A percentile compares a stretch with the other conserved stretches of the same genome.
phyloP scores from a whole-genome alignment of 2,113 vertebrate species.

The Acrocephalus arundinaceus region DNA sequence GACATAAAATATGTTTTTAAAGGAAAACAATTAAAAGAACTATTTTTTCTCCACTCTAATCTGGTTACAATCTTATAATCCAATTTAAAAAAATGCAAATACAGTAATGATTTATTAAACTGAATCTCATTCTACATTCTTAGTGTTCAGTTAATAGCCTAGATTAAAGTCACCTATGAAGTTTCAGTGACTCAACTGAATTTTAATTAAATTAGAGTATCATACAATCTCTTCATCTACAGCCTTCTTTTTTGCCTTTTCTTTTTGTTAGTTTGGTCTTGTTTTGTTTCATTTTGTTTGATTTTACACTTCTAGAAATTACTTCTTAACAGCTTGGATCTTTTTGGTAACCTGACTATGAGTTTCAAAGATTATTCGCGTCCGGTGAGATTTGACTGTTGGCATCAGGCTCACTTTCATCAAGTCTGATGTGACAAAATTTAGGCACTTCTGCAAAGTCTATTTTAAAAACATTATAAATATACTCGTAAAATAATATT shows the following conservation, averaged over 20 bases:
- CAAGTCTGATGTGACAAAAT: conserved; percentile 85
- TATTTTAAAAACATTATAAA: conserved; percentile 85
- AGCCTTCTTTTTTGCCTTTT: conserved; percentile 51
- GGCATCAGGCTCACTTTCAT: conserved; percentile 76
- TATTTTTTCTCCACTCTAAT: conserved; percentile 81
- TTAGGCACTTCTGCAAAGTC: conserved; percentile 89
- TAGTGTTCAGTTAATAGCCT: conserved; percentile 76
- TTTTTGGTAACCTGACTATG: conserved; percentile 74
- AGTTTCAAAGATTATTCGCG: conserved; percentile 70
- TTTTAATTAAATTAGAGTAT: conserved; percentile 80
- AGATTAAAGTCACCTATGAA: conserved; percentile 81
- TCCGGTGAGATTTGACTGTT: conserved; percentile 66
- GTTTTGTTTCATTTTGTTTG: neutral
- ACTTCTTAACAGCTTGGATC: conserved; percentile 63
- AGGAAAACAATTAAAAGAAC: conserved; percentile 80
- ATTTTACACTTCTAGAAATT: conserved; percentile 66
- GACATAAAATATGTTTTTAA: conserved; percentile 86
- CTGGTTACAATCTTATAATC: conserved; percentile 81
- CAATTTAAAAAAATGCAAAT: conserved; percentile 79
- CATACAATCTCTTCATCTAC: conserved; percentile 76
- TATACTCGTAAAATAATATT: conserved; percentile 84
- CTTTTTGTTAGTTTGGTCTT: conserved; percentile 58
- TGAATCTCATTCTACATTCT: conserved; percentile 80
- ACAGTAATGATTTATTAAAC: conserved; percentile 78
- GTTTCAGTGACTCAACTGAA: conserved; percentile 77